Evolutionary conservation across 2,797 vertebrate species (phyloP).

Genomic region (Nyctalus aviator): DNA sequence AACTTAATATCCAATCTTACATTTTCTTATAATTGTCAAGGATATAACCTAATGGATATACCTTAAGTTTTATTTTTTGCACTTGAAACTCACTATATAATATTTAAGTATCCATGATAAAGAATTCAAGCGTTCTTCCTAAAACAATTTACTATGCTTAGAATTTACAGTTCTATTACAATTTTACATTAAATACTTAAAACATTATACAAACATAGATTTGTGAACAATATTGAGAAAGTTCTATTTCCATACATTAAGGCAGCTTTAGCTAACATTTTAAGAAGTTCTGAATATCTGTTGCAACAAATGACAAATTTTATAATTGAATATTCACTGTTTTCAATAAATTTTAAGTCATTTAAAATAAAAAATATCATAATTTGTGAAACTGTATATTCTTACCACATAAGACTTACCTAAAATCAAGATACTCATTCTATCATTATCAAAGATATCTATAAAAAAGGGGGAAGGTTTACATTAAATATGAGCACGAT

Average conservation of each 20-base stretch:
- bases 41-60: conserved; percentile 8
- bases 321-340: conserved; percentile 61
- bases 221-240: conserved; percentile 74
- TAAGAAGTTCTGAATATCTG: conserved; percentile 79
- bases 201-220: conserved; percentile 60
- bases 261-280: conserved; percentile 86
- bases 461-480: neutral
- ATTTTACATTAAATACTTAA: conserved; percentile 63
- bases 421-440: conserved; percentile 57
- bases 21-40: conserved; percentile 53
- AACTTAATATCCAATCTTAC: neutral
- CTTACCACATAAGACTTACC: conserved; percentile 36
- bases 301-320: conserved; percentile 54
- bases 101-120: conserved; percentile 77
- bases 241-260: conserved; percentile 84
- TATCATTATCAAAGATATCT: conserved; percentile 50
- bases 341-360: conserved; percentile 54
- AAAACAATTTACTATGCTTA: conserved; percentile 77
- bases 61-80: conserved; percentile 85
- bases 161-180: conserved; percentile 82
- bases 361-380: conserved; percentile 47
- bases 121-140: conserved; percentile 80
- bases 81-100: conserved; percentile 75
- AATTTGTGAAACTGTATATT: conserved; percentile 67
- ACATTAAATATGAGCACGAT: conserved; percentile 25